These are phyloP conservation scores for Drosophila vallismaia DNA, from an alignment of 2,888 invertebrate species.

Conservation along the genomic window DNA sequence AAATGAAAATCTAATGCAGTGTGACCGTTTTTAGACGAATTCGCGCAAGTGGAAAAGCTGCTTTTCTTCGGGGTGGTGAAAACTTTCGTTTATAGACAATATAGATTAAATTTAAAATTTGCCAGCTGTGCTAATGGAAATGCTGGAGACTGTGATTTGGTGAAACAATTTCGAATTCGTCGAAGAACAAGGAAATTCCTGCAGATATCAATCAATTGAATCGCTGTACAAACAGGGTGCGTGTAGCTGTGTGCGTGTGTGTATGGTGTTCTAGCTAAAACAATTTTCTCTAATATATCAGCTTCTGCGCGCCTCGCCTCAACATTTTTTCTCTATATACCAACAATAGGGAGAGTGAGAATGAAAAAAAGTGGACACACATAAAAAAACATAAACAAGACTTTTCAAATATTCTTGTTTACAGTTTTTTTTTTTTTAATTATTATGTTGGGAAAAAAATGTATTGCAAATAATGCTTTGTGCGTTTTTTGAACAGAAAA, in stretches of 20 bases:
- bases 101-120: conserved; percentile 15
- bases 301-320: conserved; percentile 33
- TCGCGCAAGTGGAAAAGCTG: conserved; percentile 1
- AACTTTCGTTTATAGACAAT: conserved; percentile 18
- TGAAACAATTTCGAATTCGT: conserved; percentile 53
- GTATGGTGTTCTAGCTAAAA: conserved; percentile 55
- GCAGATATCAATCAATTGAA: conserved; percentile 40
- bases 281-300: conserved; percentile 74
- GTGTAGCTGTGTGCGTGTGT: conserved; percentile 55
- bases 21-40: not conserved
- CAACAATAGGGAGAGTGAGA: conserved; percentile 66
- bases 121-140: conserved; percentile 68
- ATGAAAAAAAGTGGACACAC: conserved; percentile 20
- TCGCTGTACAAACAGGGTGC: conserved; percentile 72
- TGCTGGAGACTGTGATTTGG: conserved; percentile 70
- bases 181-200: conserved; percentile 48
- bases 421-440: not conserved
- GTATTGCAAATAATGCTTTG: not conserved
- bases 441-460: not conserved
- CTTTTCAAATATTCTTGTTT: not conserved
- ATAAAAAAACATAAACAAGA: conserved; percentile 26
- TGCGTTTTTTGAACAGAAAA: too few species aligned
- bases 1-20: not conserved
- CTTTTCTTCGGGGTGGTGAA: conserved; percentile 17
- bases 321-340: conserved; percentile 41